Base-by-base conservation (phyloP, 2,888 invertebrate genomes). In the Argyresthia goedartella region DNA sequence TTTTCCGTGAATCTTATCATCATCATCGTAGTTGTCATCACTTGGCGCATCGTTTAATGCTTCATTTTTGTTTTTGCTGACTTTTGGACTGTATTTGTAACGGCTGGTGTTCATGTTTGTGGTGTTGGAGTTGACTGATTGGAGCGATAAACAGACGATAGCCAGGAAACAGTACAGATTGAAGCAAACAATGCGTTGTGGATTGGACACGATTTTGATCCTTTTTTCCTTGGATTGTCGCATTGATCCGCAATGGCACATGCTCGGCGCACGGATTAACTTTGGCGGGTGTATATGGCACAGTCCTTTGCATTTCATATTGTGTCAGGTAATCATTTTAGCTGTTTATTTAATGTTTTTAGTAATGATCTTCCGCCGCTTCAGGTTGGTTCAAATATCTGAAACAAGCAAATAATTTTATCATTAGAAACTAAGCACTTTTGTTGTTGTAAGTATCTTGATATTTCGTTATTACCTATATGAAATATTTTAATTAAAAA, bases 281-380 rank as follows among this genome's bases (percentile, higher is more conserved):
- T 65, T 71, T 71, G 67, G 71, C 75, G 63, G 71, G 64, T 60
- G 67, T 65, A 59, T 73, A 62, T 68, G 71, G 65, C 67, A 66
- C 59, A 67, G 66, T 62, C 63, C 68, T 60, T 61, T 62, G 58
- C 65, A 68, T 64, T 64, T 61, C 80, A 82, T 82, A 71, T 76
- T 84, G 73, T 72, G 73, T 84, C 82, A 81, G 73, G 81, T 79
- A 73, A 74, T 72, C 74, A 76, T 80, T 67, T 71, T 71, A 67
- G 58, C 59, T 58, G 57, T 59, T n/a, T n/a, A n/a, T n/a, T n/a
- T 63, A 59, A 64, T 61, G 55, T 59, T 65, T 55, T 58, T 56
- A 57, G 60, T 61, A 59, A 59, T 65, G 63, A 61, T 58, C 6
- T 25, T 25, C 25, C 6, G 25, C 25, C 25, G 25, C 25, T 25